Percentiles rank a stretch among this genome's conserved stretches.
Conservation (phyloP, 2,888 invertebrate genomes). For the Luffia ferchaultella region DNA sequence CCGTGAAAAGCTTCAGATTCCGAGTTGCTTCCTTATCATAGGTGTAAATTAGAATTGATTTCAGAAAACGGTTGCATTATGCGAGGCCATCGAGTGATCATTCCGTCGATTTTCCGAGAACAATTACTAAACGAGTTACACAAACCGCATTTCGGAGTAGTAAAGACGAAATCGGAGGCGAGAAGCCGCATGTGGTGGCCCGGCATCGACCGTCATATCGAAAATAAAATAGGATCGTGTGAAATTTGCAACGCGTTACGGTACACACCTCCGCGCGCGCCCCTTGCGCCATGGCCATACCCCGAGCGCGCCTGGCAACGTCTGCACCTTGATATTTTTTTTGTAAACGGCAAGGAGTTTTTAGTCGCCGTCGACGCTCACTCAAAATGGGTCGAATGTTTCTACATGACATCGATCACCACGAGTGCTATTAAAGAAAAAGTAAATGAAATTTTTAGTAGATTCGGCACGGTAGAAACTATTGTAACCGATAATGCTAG, state of each 20-base stretch:
- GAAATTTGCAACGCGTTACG: slow-evolving; percentile 7
- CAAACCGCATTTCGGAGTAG: slow-evolving; percentile 11
- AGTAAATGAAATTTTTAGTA: too few relatives aligned
- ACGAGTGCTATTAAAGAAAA: slow-evolving; percentile 6
- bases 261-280: slow-evolving; percentile 8
- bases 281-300: slow-evolving; percentile 11
- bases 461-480: too few relatives aligned
- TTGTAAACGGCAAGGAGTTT: slow-evolving; percentile 5
- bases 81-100: slow-evolving; percentile 7
- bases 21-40: slow-evolving; percentile 4
- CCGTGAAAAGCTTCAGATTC: not conserved
- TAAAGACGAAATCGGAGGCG: slow-evolving; percentile 13
- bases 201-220: slow-evolving; percentile 10
- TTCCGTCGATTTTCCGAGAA: slow-evolving; percentile 8
- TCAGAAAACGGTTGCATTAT: slow-evolving; percentile 10
- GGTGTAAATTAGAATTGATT: not conserved
- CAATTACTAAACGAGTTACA: slow-evolving; percentile 12
- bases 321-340: slow-evolving; percentile 12
- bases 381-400: slow-evolving; percentile 13
- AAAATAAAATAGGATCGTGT: slow-evolving; percentile 12
- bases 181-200: slow-evolving; percentile 12
- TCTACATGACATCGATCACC: slow-evolving; percentile 6
- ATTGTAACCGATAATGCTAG: slow-evolving; percentile 15
- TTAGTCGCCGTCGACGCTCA: slow-evolving; percentile 11
- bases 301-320: slow-evolving; percentile 7